Evolutionary conservation across 2,797 vertebrate species (phyloP), one percentile per base, ranked within the genome.

Genomic region (Tinamus major): DNA sequence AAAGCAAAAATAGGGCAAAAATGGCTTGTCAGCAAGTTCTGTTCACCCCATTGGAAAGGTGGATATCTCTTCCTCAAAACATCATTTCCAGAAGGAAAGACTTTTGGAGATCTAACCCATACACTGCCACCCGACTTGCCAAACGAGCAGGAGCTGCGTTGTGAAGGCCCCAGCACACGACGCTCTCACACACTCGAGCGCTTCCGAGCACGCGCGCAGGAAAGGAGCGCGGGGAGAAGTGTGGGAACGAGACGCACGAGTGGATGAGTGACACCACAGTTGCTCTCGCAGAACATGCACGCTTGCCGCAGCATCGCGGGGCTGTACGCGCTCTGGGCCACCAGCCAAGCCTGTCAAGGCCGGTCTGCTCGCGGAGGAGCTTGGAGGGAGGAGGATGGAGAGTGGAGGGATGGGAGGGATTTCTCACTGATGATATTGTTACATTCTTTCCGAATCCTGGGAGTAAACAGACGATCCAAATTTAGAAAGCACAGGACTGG

Each of bases 371-470:
- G 2, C 67, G 8, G 16, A 89, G 83, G 55, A 48, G 69, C 46
- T 72, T 23, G 41, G 44, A 33, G 65, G 44, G 63, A 79, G 87
- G 75, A 93, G 55, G 74, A 94, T 84, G 92, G 82, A 3, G 9
- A 92, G 85, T 1, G 12, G 72, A 89, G 58, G 70, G 74, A 48
- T 92, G 86, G 77, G 87, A 96, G 87, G 96, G 95, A 93, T 95
- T 91, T 94, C 92, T 95, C 8, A 4, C 90, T 94, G 92, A 95
- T 96, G 95, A 93, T 95, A 92, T 87, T 95, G 95, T 85, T 86
- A 95, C 94, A 97, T 97, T 96, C 96, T 96, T 97, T 97, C 96
- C 95, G 84, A 97, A 95, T 97, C 96, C 94, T 96, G 92, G 94
- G 96, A 96, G 97, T 96, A 97, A 96, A 97, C 94, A 96, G 94